phyloP scores from a whole-genome alignment of 53 echinoderm and acorn worm genomes.

The Paelopatides confundens region DNA sequence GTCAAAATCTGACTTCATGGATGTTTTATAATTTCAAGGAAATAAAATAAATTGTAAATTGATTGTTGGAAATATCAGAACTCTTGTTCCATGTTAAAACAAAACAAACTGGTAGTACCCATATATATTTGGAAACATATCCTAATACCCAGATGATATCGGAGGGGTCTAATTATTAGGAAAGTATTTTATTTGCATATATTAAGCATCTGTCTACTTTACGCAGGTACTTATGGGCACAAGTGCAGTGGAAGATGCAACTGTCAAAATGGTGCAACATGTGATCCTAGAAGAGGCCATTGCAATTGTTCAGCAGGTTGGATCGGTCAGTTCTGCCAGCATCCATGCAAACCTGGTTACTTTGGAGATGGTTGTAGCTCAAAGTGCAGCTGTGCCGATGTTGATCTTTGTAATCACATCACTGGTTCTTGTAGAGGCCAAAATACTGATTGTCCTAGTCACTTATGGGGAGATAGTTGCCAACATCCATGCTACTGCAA shows the following conservation, averaged over 20 bases:
- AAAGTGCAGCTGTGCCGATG: slow-evolving; percentile 10
- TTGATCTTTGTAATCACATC: slow-evolving; percentile 8
- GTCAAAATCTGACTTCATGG: too few species aligned
- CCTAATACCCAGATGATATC: too few species aligned
- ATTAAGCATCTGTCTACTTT: too few species aligned
- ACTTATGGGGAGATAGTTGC: slow-evolving; percentile 60
- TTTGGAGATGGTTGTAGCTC: slow-evolving; percentile 32
- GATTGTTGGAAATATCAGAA: too few species aligned
- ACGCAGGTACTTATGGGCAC: slow-evolving; percentile 56
- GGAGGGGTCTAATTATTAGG: too few species aligned
- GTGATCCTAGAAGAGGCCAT: slow-evolving; percentile 57
- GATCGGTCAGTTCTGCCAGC: slow-evolving; percentile 52
- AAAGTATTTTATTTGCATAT: too few species aligned
- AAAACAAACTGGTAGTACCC: too few species aligned
- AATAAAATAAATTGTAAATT: too few species aligned
- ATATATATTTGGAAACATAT: too few species aligned
- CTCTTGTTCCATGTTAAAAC: too few species aligned
- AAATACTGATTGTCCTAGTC: slow-evolving; percentile 33
- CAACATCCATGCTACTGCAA: slow-evolving; percentile 67
- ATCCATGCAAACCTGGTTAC: slow-evolving; percentile 54
- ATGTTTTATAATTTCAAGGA: too few species aligned
- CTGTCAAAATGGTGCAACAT: slow-evolving; percentile 64
- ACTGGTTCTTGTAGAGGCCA: slow-evolving; percentile 16
- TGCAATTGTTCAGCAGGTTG: slow-evolving; percentile 67
- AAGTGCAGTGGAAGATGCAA: slow-evolving; percentile 49